Conservation (phyloP, 2,113 vertebrate genomes). For the Megaleporinus macrocephalus region DNA sequence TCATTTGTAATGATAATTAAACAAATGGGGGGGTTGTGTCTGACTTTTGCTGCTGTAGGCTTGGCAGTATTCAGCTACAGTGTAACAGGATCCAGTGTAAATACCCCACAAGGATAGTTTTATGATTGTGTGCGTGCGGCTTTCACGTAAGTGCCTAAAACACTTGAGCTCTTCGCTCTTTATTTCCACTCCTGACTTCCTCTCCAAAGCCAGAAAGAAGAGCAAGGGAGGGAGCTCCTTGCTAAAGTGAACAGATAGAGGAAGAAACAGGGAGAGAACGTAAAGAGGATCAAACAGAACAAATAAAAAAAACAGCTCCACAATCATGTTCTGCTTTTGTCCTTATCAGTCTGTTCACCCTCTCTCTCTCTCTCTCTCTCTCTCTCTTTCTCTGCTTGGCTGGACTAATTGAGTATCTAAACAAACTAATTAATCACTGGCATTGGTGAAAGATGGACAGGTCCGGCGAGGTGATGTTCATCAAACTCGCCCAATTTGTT, state of each 20-base stretch:
- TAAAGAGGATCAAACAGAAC: background rate
- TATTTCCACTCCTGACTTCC: background rate
- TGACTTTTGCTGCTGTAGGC: too few species aligned
- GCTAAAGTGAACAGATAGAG: background rate
- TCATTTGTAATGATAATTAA: too few species aligned
- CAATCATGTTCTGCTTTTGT: slow-evolving; percentile 72
- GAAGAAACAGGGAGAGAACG: background rate
- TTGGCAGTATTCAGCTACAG: too few species aligned
- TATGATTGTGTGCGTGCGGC: background rate
- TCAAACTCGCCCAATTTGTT: slow-evolving; percentile 90
- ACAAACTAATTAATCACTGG: slow-evolving; percentile 98
- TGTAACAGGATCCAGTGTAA: too few species aligned
- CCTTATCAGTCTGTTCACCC: slow-evolving; percentile 70
- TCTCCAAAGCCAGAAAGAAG: background rate
- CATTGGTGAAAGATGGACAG: slow-evolving; percentile 90
- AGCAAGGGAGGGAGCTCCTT: background rate
- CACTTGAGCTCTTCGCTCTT: background rate
- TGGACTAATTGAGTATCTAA: slow-evolving; percentile 97
- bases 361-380: slow-evolving; percentile 70
- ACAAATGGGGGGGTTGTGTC: too few species aligned
- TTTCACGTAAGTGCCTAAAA: background rate
- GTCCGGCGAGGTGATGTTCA: slow-evolving; percentile 95
- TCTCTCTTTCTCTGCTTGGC: slow-evolving; percentile 84
- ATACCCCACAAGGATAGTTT: background rate
- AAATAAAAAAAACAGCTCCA: slow-evolving; percentile 66